Conservation (phyloP, 1,140 invertebrate genomes). For the Cataglyphis hispanica region DNA sequence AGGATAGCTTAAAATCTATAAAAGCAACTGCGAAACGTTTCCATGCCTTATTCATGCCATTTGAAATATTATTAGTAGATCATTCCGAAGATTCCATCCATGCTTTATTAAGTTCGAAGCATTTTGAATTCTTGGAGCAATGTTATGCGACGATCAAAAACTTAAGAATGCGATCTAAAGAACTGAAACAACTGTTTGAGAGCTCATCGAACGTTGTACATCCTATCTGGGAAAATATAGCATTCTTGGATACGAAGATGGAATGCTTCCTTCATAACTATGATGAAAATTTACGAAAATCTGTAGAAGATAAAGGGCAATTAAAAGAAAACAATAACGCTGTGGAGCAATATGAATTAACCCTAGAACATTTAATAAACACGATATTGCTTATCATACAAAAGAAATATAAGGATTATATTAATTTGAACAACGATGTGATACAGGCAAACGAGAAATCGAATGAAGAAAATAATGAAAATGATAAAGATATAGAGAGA, state of each 20-base stretch:
- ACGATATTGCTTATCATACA: conserved; percentile 89
- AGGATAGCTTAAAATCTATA: conserved; percentile 70
- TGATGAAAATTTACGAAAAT: conserved; percentile 56
- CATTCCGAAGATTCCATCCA: conserved; percentile 70
- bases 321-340: conserved; percentile 21
- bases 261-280: conserved; percentile 64
- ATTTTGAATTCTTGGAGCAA: conserved; percentile 76
- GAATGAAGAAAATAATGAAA: conserved; percentile 67
- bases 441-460: neutral
- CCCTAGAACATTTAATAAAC: conserved; percentile 88
- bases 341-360: conserved; percentile 79
- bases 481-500: conserved; percentile 83
- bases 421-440: conserved; percentile 79
- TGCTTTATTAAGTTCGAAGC: conserved; percentile 82
- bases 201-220: conserved; percentile 79
- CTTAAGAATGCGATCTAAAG: conserved; percentile 78
- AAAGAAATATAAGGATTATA: conserved; percentile 89
- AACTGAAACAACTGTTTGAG: conserved; percentile 82
- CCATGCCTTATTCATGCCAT: conserved; percentile 76
- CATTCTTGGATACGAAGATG: conserved; percentile 74
- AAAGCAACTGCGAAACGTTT: conserved; percentile 82
- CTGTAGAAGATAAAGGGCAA: conserved; percentile 29
- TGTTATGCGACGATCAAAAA: conserved; percentile 78
- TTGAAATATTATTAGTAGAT: conserved; percentile 68
- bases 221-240: conserved; percentile 78